These are phyloP conservation scores for pig (Sus scrofa) DNA, from an alignment of 2,113 vertebrate genomes.

Conservation along the genomic window DNA sequence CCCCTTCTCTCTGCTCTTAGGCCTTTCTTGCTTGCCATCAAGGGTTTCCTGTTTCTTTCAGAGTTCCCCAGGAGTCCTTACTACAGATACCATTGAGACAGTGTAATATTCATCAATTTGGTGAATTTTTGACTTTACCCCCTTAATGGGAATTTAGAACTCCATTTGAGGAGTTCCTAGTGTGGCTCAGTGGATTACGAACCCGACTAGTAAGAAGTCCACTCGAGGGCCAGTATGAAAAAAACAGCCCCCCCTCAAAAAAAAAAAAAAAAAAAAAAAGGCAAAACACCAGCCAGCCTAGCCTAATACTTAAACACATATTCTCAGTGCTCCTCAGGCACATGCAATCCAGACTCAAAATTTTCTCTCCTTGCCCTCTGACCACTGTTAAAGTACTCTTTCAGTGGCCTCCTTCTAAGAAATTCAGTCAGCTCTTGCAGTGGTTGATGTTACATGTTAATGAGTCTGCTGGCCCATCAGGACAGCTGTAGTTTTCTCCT, in stretches of 20 bases:
- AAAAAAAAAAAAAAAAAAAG: too few relatives aligned
- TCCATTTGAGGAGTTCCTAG: neutral
- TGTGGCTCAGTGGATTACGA: too few relatives aligned
- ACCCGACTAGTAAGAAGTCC: neutral
- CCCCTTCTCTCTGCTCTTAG: constrained; percentile 6
- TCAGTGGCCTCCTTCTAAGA: neutral
- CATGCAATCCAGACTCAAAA: neutral
- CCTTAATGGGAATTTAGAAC: constrained; percentile 29
- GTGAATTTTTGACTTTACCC: neutral
- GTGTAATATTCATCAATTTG: neutral
- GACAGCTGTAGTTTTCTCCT: constrained; percentile 5
- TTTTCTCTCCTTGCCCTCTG: neutral
- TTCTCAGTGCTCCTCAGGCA: constrained; percentile 20
- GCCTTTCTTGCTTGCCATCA: neutral
- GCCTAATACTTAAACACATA: neutral
- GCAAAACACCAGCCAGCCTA: neutral
- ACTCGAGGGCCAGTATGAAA: neutral
- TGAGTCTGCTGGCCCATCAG: neutral
- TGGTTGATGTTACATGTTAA: constrained; percentile 10
- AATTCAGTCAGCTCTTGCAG: neutral
- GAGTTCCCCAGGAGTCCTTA: neutral
- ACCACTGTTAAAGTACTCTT: neutral
- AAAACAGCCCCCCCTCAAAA: too few relatives aligned
- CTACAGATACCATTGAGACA: neutral
- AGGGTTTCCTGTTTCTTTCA: constrained; percentile 4